These are phyloP conservation scores for Dunckerocampus dactyliophorus DNA, from an alignment of 2,113 vertebrate genomes.

Conservation along the genomic window DNA sequence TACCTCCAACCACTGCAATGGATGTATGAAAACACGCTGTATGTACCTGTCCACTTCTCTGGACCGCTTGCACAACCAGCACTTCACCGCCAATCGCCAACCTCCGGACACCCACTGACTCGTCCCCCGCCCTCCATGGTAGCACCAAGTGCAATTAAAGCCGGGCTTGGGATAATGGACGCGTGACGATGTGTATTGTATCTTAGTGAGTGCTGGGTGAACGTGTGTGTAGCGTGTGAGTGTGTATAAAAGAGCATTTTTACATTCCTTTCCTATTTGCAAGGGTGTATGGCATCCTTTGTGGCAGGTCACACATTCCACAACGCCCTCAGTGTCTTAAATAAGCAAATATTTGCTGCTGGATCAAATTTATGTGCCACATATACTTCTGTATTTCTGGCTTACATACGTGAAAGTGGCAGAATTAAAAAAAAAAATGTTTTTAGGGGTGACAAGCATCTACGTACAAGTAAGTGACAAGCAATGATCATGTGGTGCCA, in stretches of 20 bases:
- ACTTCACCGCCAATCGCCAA: constrained; percentile 58
- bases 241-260: constrained; percentile 22
- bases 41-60: constrained; percentile 42
- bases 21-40: constrained; percentile 57
- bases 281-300: constrained; percentile 16
- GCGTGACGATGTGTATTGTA: constrained; percentile 6
- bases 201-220: background rate
- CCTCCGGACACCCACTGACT: constrained; percentile 11
- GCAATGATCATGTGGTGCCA: constrained; percentile 45
- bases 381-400: background rate
- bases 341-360: background rate
- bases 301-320: background rate
- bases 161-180: constrained; percentile 2
- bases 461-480: constrained; percentile 8
- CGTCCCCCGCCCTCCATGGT: constrained; percentile 7
- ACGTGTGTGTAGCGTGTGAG: constrained; percentile 27
- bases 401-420: constrained; percentile 9
- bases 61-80: constrained; percentile 71
- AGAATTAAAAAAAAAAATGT: background rate
- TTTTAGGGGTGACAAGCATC: background rate
- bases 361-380: background rate
- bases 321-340: background rate
- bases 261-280: constrained; percentile 13
- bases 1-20: constrained; percentile 53
- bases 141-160: constrained; percentile 44